Base-by-base conservation (phyloP, 2,113 vertebrate species). In the Callospermophilus lateralis region DNA sequence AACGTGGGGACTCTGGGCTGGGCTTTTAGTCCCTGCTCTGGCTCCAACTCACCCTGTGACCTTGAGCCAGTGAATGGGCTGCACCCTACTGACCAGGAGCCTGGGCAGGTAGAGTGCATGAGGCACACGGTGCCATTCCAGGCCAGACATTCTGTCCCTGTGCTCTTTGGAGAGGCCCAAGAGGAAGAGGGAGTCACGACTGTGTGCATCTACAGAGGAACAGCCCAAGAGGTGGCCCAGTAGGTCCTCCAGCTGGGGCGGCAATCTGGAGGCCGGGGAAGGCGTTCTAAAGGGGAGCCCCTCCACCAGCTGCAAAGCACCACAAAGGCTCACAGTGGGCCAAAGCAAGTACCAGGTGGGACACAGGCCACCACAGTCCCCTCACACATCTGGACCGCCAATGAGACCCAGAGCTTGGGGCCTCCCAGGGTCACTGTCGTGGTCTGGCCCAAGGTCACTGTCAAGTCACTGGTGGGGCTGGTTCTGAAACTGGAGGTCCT, bases 361-460 rank as follows among this genome's bases (percentile, higher is more conserved):
- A 20, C 17, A 84, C 28, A 24, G 58, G 61, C 16, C 37, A 8
- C 5, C n/a, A 73, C n/a, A 19, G 17, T 1, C 4, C 51, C 90
- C 79, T 93, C 34, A 53, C 37, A 65, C 30, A 88, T 13, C 53
- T 13, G 77, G 65, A 77, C 48, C 13, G 45, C 65, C 48, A 17
- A 45, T 68, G 45, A 34, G 42, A 45, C 30, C 58, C 78, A 81
- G 53, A 65, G 72, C 78, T 83, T 42, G 73, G 58, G 80, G 28
- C 13, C n/a, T 19, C 53, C 90, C 58, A 92, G 65, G 76, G 53
- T 70, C 84, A 80, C 45, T 48, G 22, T 45, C 61, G 58, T 20
- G 67, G 79, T 94, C 89, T 61, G 77, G 53, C 83, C 89, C 83
- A 94, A 94, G 83, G 70, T 92, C 89, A 89, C 42, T 74, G 39